Conservation (phyloP, 1,140 invertebrate genomes). For the Hylaeus anthracinus region DNA sequence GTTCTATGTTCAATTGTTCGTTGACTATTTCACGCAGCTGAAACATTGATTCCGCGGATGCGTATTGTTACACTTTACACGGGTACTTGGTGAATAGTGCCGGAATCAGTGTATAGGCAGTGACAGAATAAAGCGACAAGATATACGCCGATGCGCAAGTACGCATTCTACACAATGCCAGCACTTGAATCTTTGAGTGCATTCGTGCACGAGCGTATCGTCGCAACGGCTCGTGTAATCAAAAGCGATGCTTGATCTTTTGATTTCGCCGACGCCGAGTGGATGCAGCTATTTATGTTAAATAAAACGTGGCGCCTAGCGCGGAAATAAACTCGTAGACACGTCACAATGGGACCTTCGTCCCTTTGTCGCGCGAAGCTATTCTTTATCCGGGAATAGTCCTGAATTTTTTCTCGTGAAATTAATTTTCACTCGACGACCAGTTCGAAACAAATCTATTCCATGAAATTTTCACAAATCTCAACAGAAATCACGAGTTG, state of each 20-base stretch:
- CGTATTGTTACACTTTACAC: constrained; percentile 28
- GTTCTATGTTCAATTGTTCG: no score
- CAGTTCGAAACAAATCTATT: no score
- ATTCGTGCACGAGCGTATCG: constrained; percentile 40
- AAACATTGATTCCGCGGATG: constrained; percentile 8
- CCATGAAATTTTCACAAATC: no score
- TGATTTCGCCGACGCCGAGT: constrained; percentile 48
- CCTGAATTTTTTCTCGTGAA: not conserved
- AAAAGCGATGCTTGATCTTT: constrained; percentile 56
- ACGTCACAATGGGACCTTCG: not conserved
- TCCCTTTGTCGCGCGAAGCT: not conserved
- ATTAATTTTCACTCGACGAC: no score
- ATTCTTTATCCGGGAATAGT: not conserved
- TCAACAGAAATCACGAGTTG: no score
- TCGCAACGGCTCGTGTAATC: constrained; percentile 36
- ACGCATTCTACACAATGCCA: constrained; percentile 50
- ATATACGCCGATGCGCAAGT: constrained; percentile 26
- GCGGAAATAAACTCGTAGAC: not conserved
- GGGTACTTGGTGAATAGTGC: not conserved
- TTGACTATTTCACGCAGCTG: not conserved
- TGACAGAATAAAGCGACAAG: constrained; percentile 46
- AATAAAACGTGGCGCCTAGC: constrained; percentile 15
- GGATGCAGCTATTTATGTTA: constrained; percentile 35
- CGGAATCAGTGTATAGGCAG: constrained; percentile 20
- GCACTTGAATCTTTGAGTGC: constrained; percentile 53